Evolutionary conservation across 2,888 invertebrate genomes (phyloP).

Genomic region (Taphrorychus bicolor): DNA sequence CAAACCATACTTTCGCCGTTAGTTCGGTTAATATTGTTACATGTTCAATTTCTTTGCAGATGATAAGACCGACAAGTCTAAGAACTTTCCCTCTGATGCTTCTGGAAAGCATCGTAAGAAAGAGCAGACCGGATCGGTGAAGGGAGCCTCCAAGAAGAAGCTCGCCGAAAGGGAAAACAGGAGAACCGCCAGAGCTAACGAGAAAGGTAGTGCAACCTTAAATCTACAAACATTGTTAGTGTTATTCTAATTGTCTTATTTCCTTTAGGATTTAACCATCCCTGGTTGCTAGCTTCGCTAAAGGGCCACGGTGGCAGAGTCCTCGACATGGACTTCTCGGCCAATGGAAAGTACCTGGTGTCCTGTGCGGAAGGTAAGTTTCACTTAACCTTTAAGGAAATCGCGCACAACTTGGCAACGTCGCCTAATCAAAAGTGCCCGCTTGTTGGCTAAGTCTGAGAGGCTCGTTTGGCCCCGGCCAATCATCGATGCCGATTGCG

Average conservation of each 20-base stretch:
- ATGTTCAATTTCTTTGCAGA: conserved; percentile 17
- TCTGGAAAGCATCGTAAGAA: conserved; percentile 35
- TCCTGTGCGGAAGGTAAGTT: conserved; percentile 84
- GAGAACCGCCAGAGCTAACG: conserved; percentile 29
- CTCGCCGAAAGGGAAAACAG: conserved; percentile 33
- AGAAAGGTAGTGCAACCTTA: conserved; percentile 25
- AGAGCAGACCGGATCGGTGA: conserved; percentile 36
- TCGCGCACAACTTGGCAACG: neutral
- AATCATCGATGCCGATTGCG: conserved; percentile 9
- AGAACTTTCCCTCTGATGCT: conserved; percentile 26
- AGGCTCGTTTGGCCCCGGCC: conserved; percentile 8
- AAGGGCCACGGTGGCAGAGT: conserved; percentile 84
- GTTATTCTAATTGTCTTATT: neutral
- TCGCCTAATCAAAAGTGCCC: neutral
- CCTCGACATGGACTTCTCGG: conserved; percentile 80
- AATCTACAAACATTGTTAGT: neutral
- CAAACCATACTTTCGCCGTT: neutral
- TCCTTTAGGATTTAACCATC: conserved; percentile 61
- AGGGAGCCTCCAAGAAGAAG: conserved; percentile 29
- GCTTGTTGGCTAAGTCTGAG: neutral
- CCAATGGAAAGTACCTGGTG: conserved; percentile 85
- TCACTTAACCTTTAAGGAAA: conserved; percentile 4
- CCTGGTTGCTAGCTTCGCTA: conserved; percentile 81
- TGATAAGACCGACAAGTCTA: conserved; percentile 33
- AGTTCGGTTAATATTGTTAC: neutral